These are phyloP conservation scores for Semibalanus balanoides DNA, from an alignment of 1,140 invertebrate genomes.

Conservation along the genomic window DNA sequence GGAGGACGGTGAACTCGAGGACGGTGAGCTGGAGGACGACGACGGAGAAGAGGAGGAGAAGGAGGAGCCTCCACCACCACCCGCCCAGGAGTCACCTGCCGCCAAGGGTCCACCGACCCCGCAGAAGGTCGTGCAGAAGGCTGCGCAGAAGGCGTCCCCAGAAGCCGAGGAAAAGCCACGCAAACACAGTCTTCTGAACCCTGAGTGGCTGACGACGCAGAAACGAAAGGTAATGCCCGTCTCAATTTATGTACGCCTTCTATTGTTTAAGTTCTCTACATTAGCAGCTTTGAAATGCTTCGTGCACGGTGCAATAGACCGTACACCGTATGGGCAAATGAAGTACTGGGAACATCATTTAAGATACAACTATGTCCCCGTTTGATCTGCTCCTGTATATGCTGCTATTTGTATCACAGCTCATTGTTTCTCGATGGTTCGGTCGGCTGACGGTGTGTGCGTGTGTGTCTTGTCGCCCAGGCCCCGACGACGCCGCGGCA, in stretches of 20 bases:
- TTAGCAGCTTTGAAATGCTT: not conserved
- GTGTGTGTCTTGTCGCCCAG: not conserved
- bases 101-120: not conserved
- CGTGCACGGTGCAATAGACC: not conserved
- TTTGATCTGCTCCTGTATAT: too few species aligned
- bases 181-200: conserved; percentile 8
- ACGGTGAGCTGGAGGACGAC: conserved; percentile 16
- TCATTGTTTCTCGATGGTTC: not conserved
- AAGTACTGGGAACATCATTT: too few species aligned
- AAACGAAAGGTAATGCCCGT: conserved; percentile 9
- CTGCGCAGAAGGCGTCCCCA: not conserved
- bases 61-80: not conserved
- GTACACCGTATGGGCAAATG: not conserved
- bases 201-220: conserved; percentile 4
- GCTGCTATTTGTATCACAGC: too few species aligned
- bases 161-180: conserved; percentile 8
- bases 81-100: not conserved
- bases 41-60: conserved; percentile 13
- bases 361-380: too few species aligned
- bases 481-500: not conserved
- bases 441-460: not conserved
- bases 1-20: conserved; percentile 18
- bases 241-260: too few species aligned
- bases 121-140: too few species aligned
- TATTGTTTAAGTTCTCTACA: too few species aligned